These are phyloP conservation scores for crab-eating macaque (Macaca fascicularis) DNA, from an alignment of 2,113 vertebrate genomes.

Conservation along the genomic window T2T-MFA8v1.1 NC_088395.1:54784001-54784500, in stretches of 20 bases:
- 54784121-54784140: background rate
- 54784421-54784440: slow-evolving; percentile 33
- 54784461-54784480: slow-evolving; percentile 63
- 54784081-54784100: background rate
- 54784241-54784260: background rate
- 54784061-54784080: background rate
- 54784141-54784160: slow-evolving; percentile 6
- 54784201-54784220: background rate
- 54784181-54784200: background rate
- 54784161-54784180: slow-evolving; percentile 31
- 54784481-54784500: slow-evolving; percentile 60
- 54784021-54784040: slow-evolving; percentile 29
- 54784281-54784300: background rate
- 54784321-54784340: background rate
- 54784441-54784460: slow-evolving; percentile 57
- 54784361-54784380: background rate
- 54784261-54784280: slow-evolving; percentile 31
- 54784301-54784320: slow-evolving; percentile 12
- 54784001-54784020: background rate
- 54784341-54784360: slow-evolving; percentile 45
- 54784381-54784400: slow-evolving; percentile 23
- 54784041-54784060: background rate
- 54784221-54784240: slow-evolving; percentile 2
- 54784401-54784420: slow-evolving; percentile 42
- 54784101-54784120: slow-evolving; percentile 6